phyloP scores from a whole-genome alignment of 2,797 vertebrate species.

The Meda fulgida region DNA sequence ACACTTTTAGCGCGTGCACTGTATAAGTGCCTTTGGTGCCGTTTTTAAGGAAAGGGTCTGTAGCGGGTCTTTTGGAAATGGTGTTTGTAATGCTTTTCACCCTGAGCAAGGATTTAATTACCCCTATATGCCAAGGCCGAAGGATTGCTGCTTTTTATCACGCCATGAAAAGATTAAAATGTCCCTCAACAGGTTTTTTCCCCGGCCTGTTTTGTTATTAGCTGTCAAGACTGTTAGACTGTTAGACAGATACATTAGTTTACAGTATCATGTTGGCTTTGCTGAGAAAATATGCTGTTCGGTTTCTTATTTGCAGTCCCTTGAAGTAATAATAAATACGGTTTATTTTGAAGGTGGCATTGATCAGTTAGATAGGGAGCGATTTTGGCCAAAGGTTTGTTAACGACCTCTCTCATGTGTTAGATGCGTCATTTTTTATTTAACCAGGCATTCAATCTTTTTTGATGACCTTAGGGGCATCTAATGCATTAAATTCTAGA shows the following conservation, averaged over 20 bases:
- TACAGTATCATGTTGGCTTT: slow-evolving; percentile 4
- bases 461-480: background rate
- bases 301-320: background rate
- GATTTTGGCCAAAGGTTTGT: slow-evolving; percentile 12
- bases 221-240: slow-evolving; percentile 22
- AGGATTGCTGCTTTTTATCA: slow-evolving; percentile 29
- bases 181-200: slow-evolving; percentile 14
- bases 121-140: slow-evolving; percentile 9
- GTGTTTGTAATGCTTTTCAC: background rate
- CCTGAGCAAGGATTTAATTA: slow-evolving; percentile 31
- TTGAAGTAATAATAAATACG: slow-evolving; percentile 15
- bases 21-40: background rate
- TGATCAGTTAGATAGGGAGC: background rate
- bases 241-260: slow-evolving; percentile 29
- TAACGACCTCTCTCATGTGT: background rate
- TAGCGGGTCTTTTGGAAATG: slow-evolving; percentile 3
- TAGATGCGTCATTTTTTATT: background rate
- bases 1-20: background rate
- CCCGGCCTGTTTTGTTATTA: slow-evolving; percentile 35
- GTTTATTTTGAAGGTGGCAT: background rate
- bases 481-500: slow-evolving; percentile 10
- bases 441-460: slow-evolving; percentile 26
- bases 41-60: background rate
- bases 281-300: background rate
- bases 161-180: slow-evolving; percentile 2